Evolutionary conservation across 2,888 invertebrate genomes (phyloP), one percentile per base, ranked within the genome.

Genomic region (Mesodorylaimus sp.): DNA sequence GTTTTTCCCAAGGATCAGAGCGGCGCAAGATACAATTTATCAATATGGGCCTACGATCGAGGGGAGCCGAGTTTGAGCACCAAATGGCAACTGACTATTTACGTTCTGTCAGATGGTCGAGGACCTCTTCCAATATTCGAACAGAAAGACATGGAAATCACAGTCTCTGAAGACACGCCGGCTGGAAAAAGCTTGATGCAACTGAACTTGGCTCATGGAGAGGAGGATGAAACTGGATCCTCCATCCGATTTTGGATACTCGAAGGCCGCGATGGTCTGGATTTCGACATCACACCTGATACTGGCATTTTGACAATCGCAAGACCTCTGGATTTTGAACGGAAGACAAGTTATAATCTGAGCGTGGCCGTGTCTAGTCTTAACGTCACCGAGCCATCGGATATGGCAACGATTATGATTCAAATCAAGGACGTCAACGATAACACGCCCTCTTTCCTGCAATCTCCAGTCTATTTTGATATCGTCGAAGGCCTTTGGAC

Each of bases 381-480:
- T 36, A 36, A 10, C n/a, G 36, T 13, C 36, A 36, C 10, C 36
- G 13, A 36, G 10, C 10, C 10, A 36, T 36, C 10, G 10, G 13
- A 13, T 36, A 41, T 24, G n/a, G 23, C 5, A 10, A 41, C 7
- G 23, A 41, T 10, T 10, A 62, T 68, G 55, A 76, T 88, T 59
- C 78, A 80, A 53, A 83, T 91, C 61, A 77, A 78, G 51, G 88
- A 91, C 70, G 82, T 88, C 64, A 89, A 91, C 70, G 89, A 91
- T 72, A 87, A 87, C 65, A 80, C 82, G 28, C 91, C 91, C 42
- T 80, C 83, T 42, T 91, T 91, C 70, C 72, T 85, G 58, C 83
- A 91, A 70, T 87, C 88, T n/a, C 89, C 89, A 0, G 89, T 88
- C 70, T 73, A 85, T 64, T 85, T 86, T 2, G 81, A 83, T 67